These are phyloP conservation scores for Dinocampus coccinellae DNA, from an alignment of 2,888 invertebrate species.

Conservation along the genomic window DNA sequence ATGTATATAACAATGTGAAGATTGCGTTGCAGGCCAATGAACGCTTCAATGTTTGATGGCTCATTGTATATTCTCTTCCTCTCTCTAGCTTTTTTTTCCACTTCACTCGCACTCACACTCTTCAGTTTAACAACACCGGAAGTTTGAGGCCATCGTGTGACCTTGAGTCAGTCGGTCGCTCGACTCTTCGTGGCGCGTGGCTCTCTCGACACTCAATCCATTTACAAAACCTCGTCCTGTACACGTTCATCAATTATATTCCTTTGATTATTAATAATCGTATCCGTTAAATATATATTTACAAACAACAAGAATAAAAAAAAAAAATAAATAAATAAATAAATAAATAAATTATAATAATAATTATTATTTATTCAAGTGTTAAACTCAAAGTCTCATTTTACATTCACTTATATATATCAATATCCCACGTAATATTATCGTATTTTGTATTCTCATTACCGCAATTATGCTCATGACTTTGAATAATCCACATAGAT, in stretches of 20 bases:
- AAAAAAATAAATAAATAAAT: background rate
- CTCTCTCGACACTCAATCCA: slow-evolving; percentile 51
- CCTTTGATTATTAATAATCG: background rate
- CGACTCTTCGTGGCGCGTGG: slow-evolving; percentile 43
- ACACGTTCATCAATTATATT: slow-evolving; percentile 37
- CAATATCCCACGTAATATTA: too few relatives aligned
- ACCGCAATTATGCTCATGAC: too few relatives aligned
- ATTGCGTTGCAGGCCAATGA: slow-evolving; percentile 26
- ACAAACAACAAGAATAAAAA: background rate
- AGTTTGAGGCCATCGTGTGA: slow-evolving; percentile 69
- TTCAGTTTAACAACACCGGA: slow-evolving; percentile 63
- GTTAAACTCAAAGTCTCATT: too few relatives aligned
- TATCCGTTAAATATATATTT: slow-evolving; percentile 1
- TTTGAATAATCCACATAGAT: too few relatives aligned
- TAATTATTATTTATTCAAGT: too few relatives aligned
- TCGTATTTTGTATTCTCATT: too few relatives aligned
- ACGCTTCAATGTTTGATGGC: slow-evolving; percentile 13
- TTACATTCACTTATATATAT: too few relatives aligned
- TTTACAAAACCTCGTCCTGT: too few relatives aligned
- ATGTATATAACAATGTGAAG: background rate
- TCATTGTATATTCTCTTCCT: background rate
- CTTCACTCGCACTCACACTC: slow-evolving; percentile 11
- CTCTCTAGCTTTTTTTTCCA: background rate
- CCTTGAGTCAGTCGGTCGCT: slow-evolving; percentile 64
- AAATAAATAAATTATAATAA: too few relatives aligned